Base-by-base conservation (phyloP, 2,888 invertebrate species). In the Caenorhabditis japonica region DNA sequence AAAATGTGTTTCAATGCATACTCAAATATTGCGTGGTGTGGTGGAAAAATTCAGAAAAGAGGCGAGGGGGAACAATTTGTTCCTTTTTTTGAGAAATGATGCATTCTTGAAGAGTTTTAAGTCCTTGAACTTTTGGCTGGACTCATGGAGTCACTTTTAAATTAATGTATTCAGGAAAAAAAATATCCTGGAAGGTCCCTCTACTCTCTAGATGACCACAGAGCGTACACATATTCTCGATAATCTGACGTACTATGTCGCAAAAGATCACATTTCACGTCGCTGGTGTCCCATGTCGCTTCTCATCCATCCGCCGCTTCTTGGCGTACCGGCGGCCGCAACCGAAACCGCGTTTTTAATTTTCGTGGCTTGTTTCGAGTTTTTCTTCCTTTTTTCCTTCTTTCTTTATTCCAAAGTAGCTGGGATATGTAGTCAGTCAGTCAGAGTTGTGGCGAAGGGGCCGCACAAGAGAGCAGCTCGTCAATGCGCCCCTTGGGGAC, bases 401-500 rank as follows among this genome's bases (percentile, higher is more conserved):
- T 30, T 10, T n/a, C n/a, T n/a, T n/a, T n/a, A n/a, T 36, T 25
- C 41, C 53, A 46, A 52, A 62, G 27, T 52, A 53, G 53, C 52
- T 62, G 15, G 36, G 36, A 36, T 62, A 49, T 60, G 27, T 27
- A 46, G 49, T n/a, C 49, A 8, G 49, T n/a, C 25, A 30, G 46
- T 3, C 41, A 33, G 38, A 46, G 47, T 39, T 47, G 41, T 60
- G 51, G 61, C 55, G 39, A 30, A 43, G n/a, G n/a, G n/a, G n/a
- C n/a, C n/a, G n/a, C n/a, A n/a, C 55, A 56, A 70, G 55, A 70
- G 55, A 70, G 61, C 56, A 62, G 61, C 70, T 58, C 47, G 62
- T 71, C 62, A 62, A 71, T 71, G 38, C 51, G 59, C 64, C 73
- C 73, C 73, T 66, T 60, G 73, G 66, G 73, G 66, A 60, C 66